These are phyloP conservation scores for Pelecanus crispus DNA, from an alignment of 2,113 vertebrate genomes.

Conservation along the genomic window DNA sequence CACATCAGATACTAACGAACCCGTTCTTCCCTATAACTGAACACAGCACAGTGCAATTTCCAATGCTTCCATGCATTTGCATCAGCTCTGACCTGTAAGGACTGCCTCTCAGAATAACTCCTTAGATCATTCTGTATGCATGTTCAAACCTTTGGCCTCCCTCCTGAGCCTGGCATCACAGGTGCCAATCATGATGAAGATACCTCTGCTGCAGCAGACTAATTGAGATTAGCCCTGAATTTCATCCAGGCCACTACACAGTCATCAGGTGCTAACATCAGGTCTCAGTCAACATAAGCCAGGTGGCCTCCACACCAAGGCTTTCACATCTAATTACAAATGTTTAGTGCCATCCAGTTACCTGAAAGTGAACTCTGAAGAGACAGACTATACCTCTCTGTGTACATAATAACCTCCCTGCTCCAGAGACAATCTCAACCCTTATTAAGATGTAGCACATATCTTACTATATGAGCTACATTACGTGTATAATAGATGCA, in stretches of 20 bases:
- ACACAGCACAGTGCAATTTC: accelerated
- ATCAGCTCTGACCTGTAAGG: not conserved
- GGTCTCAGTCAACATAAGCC: not conserved
- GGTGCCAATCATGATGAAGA: not conserved
- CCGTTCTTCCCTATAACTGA: not conserved
- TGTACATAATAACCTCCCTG: not conserved
- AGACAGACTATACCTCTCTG: not conserved
- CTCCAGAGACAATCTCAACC: not conserved
- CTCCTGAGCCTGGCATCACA: not conserved
- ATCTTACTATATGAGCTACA: not conserved
- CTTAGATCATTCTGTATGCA: too few relatives aligned
- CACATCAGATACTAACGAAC: not conserved
- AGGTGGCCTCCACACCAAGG: not conserved
- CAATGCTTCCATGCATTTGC: not conserved
- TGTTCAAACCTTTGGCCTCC: not conserved
- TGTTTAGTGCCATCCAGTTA: not conserved
- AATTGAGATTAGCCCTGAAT: not conserved
- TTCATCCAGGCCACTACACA: not conserved
- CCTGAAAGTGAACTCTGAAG: not conserved
- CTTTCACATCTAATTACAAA: not conserved
- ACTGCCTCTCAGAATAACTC: not conserved
- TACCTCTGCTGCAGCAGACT: not conserved
- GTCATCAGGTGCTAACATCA: not conserved
- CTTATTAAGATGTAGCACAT: not conserved
- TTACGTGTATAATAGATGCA: too few relatives aligned